Base-by-base conservation (phyloP, 2,113 vertebrate species). In the Emydura subglobosa region DNA sequence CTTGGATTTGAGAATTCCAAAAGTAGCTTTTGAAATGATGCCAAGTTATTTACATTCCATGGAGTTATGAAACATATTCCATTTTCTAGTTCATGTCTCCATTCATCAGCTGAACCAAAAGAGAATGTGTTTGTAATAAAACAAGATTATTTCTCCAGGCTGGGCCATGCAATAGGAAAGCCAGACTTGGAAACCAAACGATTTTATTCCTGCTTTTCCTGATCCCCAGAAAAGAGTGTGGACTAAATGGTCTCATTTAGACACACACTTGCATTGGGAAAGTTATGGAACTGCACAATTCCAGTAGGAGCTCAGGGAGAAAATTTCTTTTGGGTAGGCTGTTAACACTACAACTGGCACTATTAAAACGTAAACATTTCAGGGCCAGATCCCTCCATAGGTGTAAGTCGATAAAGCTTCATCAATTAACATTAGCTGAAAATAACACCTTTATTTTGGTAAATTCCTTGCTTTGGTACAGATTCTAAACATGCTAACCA, bases 1-100 rank as follows among this genome's bases (percentile, higher is more conserved):
- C 21, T 50, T 82, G 92, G 49, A 82, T 90, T 59, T 93, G 34
- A 82, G 83, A 80, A 24, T 21, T 88, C 44, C 55, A 86, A 39
- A 78, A 93, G 85, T 34, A 74, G n/a, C 49, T 97, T 95, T 93
- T 85, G 49, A 95, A 93, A 87, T 79, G 86, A 89, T 39, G 85
- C 12, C 1, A 5, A 97, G 68, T 54, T 89, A 83, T 85, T 89
- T 83, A 89, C 79, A 97, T 59, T 81, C 42, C 83, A 95, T 7
- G 61, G 7, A 55, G 83, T 34, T 24, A 68, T 84, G 72, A 31
- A 90, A 78, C 53, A 83, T 11, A 57, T 88, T 88, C 29, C 85
- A 83, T 82, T 61, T 92, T 89, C 74, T 90, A 87, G 50, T 57
- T 78, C 44, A 90, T n/a, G 21, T 91, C 42, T 90, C 80, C 85